phyloP scores from a whole-genome alignment of 2,113 vertebrate species.

The Spea multiplicata region DNA sequence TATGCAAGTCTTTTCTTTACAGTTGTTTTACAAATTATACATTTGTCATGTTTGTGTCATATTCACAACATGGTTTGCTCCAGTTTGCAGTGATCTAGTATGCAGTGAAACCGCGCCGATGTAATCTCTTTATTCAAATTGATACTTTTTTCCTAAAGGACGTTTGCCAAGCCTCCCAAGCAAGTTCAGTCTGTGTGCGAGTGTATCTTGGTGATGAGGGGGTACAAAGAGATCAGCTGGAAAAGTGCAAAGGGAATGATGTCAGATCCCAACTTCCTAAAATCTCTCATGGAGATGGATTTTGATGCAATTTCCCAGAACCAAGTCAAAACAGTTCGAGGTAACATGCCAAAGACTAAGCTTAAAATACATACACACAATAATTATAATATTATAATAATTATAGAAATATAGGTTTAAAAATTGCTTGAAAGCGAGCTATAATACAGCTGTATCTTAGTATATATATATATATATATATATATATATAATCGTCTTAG shows the following conservation, averaged over 20 bases:
- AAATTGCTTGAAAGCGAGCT: too few species aligned
- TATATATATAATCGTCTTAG: background rate
- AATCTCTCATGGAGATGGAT: slow-evolving; percentile 85
- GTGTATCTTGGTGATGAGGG: slow-evolving; percentile 90
- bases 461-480: background rate
- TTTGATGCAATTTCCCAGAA: slow-evolving; percentile 75
- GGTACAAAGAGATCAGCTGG: slow-evolving; percentile 90
- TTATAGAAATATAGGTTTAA: too few species aligned
- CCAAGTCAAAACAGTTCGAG: slow-evolving; percentile 82
- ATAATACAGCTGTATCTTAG: too few species aligned
- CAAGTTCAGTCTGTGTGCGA: slow-evolving; percentile 92
- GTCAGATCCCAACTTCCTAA: slow-evolving; percentile 91
- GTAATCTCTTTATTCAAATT: too few species aligned
- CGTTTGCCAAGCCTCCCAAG: slow-evolving; percentile 91
- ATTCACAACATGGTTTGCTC: too few species aligned
- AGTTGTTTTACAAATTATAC: too few species aligned
- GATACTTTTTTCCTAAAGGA: slow-evolving; percentile 64
- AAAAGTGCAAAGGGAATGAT: slow-evolving; percentile 92
- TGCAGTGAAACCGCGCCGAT: background rate
- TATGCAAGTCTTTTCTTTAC: too few species aligned
- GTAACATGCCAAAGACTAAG: slow-evolving; percentile 56
- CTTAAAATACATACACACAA: too few species aligned
- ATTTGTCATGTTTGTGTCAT: too few species aligned
- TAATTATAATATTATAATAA: too few species aligned
- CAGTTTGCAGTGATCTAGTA: slow-evolving; percentile 19